Base-by-base conservation (phyloP, 2,888 invertebrate species). In the Polydrusus pterygomalis region DNA sequence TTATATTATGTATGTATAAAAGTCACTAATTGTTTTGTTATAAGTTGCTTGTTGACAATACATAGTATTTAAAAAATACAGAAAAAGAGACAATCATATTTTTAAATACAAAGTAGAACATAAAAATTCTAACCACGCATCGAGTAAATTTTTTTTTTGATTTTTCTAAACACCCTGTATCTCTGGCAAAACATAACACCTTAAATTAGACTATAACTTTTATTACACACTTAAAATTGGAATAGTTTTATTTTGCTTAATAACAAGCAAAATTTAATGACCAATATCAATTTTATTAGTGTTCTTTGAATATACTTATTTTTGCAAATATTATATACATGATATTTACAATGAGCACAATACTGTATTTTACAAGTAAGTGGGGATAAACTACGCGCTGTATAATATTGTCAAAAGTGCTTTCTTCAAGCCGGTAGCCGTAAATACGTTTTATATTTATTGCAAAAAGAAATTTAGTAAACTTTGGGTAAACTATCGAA, bases 321-420 rank as follows among this genome's bases (percentile, higher is more conserved):
- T 30, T 13, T 51, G 68, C 56, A 74, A 77, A 74, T 81, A 83
- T 25, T 25, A 25, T 82, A 79, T 84, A 84, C 82, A 84, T 79
- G 79, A 79, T 84, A 83, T 84, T 79, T 83, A 84, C 84, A 84
- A 81, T 80, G 78, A 81, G 80, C 79, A 80, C 77, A 84, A 83
- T 83, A 83, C 82, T 83, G 82, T 64, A 80, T 75, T 79, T 67
- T 65, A 81, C 70, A 76, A 65, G 34, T 67, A 72, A 75, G 34
- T 49, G 70, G 13, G 47, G 58, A n/a, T n/a, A 49, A 47, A 49
- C 58, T 69, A 69, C 38, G 58, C 58, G 15, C 58, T 11, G 58
- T 60, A 60, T 60, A 34, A 72, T 72, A 72, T 65, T 72, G 65
- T 64, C 54, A 15, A 69, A 51, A 54, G 17, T n/a, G 43, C 2